Evolutionary conservation across 2,888 invertebrate species (phyloP).

Genomic region (Panzeria rudis): DNA sequence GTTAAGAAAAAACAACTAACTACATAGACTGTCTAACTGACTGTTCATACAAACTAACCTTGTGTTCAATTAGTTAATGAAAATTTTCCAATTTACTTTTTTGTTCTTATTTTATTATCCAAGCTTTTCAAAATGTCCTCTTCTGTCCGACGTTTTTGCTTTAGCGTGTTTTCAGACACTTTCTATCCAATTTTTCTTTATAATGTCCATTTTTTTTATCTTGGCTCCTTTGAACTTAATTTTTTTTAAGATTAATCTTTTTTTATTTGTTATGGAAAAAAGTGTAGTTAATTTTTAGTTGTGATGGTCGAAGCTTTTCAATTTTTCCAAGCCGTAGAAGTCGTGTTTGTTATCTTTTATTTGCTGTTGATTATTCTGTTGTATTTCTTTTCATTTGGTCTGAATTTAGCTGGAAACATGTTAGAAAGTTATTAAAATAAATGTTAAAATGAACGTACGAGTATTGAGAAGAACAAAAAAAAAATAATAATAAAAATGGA

Average conservation of each 20-base stretch:
- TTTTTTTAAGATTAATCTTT: constrained; percentile 64
- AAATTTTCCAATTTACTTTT: constrained; percentile 76
- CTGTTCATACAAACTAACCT: constrained; percentile 36
- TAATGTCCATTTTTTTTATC: constrained; percentile 6
- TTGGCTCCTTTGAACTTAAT: constrained; percentile 3
- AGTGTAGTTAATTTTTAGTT: constrained; percentile 24
- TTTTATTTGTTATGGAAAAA: constrained; percentile 48
- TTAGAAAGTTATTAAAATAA: constrained; percentile 62
- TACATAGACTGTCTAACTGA: constrained; percentile 8
- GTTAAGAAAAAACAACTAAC: not conserved
- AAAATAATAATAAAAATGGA: too few relatives aligned
- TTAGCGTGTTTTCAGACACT: constrained; percentile 66
- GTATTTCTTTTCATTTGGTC: constrained; percentile 4
- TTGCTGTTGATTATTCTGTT: constrained; percentile 51
- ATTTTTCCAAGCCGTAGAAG: constrained; percentile 6
- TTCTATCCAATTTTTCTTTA: constrained; percentile 26
- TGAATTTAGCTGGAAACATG: constrained; percentile 52
- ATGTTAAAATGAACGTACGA: not conserved
- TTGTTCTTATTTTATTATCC: constrained; percentile 49
- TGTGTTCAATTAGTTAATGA: constrained; percentile 82
- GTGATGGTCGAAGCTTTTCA: not conserved
- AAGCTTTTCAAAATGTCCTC: constrained; percentile 24
- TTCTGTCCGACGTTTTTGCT: constrained; percentile 25
- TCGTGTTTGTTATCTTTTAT: constrained; percentile 55
- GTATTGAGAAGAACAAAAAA: constrained; percentile 48